Base-by-base conservation (phyloP, 2,797 vertebrate genomes). In the Pampus argenteus region DNA sequence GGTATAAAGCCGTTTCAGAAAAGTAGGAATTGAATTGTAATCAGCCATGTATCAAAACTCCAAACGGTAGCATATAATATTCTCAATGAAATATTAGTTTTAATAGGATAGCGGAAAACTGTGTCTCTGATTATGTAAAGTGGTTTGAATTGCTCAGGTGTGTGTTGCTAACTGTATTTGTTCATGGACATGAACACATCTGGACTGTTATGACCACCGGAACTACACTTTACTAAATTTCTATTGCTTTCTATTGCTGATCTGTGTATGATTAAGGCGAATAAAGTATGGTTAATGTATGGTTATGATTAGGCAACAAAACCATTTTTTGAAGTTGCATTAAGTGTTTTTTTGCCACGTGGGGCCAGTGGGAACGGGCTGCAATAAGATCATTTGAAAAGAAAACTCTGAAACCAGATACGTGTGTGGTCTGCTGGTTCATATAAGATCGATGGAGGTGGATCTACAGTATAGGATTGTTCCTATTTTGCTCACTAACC, bases 21-120 rank as follows among this genome's bases (percentile, higher is more conserved):
- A 66, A 34, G 26, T 54, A 22, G 57, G 59, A 64, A 14, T n/a
- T 57, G 58, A 80, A 69, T 72, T 57, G 10, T 54, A 71, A 54
- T 58, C 31, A 36, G 56, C 25, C 17, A 20, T 2, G 1, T 49
- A 73, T 76, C 58, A 65, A 74, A 76, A 67, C 48, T 49, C 44
- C 42, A 67, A 67, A 71, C 47, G 60, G 20, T 38, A 34, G 29
- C 31, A 20, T 67, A 40, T 65, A 63, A 45, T 29, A 26, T 68
- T 51, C 20, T 20, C 1, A 47, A 29, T 51, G 10, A 71, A 71
- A 63, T n/a, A 73, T 64, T 28, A 2, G 42, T 31, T 26, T 61
- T 34, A 8, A 45, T 72, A 20, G 47, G 20, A 29, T 0, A 31
- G 42, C 66, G 62, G 42, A 65, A 45, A 71, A 51, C 25, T 11